These are phyloP conservation scores for Aegotheles bennettii DNA, from an alignment of 2,113 vertebrate genomes.

Conservation along the genomic window DNA sequence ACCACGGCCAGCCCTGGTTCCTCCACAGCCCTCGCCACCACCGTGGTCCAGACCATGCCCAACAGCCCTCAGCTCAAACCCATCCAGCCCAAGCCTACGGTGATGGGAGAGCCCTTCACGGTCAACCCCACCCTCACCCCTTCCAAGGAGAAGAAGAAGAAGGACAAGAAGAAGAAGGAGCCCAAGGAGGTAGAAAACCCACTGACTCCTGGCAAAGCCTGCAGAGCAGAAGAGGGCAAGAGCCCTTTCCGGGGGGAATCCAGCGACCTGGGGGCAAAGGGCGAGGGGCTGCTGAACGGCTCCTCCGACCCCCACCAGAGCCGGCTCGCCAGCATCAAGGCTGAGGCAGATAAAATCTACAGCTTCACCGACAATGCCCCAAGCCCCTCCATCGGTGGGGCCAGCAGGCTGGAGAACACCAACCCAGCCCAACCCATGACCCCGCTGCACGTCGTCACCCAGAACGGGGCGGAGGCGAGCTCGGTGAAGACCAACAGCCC, in stretches of 20 bases:
- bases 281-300: constrained; percentile 90
- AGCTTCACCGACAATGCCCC: constrained; percentile 97
- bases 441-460: constrained; percentile 86
- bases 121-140: constrained; percentile 85
- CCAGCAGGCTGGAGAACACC: constrained; percentile 86
- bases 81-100: constrained; percentile 89
- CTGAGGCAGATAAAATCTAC: constrained; percentile 97
- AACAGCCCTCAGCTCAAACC: constrained; percentile 95
- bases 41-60: constrained; percentile 90
- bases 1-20: constrained; percentile 85
- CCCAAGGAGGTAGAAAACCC: constrained; percentile 93
- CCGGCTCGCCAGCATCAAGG: constrained; percentile 96
- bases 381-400: constrained; percentile 90
- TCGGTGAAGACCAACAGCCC: constrained; percentile 97
- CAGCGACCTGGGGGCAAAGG: constrained; percentile 80
- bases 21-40: constrained; percentile 79
- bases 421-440: constrained; percentile 86
- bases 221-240: constrained; percentile 89
- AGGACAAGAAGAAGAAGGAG: constrained; percentile 97
- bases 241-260: constrained; percentile 86
- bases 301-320: constrained; percentile 93
- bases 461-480: constrained; percentile 92
- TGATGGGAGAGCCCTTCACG: constrained; percentile 86
- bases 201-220: constrained; percentile 84
- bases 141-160: constrained; percentile 98